Conservation (phyloP, 1,140 invertebrate genomes). For the Pseudomyrmex pallidus region DNA sequence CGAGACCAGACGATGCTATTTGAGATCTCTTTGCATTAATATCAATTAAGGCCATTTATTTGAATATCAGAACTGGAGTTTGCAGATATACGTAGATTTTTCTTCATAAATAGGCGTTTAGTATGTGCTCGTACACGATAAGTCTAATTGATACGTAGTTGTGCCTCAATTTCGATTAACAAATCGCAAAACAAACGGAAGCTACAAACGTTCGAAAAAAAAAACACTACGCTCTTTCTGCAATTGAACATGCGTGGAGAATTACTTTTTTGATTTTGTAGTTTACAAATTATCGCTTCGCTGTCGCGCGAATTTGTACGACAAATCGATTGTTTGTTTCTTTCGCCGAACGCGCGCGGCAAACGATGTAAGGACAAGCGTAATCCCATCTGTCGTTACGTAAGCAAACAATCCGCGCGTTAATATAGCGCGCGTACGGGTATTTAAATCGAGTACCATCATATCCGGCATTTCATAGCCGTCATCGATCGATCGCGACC, state of each 20-base stretch:
- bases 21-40: neutral
- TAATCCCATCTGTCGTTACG: constrained; percentile 7
- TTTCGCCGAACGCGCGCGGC: neutral
- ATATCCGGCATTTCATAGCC: constrained; percentile 56
- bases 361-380: neutral
- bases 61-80: neutral
- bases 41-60: constrained; percentile 27
- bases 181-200: too few species aligned
- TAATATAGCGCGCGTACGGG: constrained; percentile 36
- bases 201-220: too few species aligned
- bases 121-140: too few species aligned
- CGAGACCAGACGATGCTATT: constrained; percentile 5
- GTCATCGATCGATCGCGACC: constrained; percentile 47
- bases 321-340: constrained; percentile 2
- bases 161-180: too few species aligned
- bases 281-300: neutral
- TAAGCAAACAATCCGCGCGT: constrained; percentile 23
- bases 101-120: too few species aligned
- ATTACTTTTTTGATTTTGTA: too few species aligned
- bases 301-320: neutral
- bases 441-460: constrained; percentile 61
- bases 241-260: too few species aligned
- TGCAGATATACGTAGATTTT: neutral
- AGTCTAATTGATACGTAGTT: too few species aligned
- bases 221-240: too few species aligned